Percentiles rank a stretch among this genome's conserved stretches.
Conservation (phyloP, 2,888 invertebrate species). For the Sipha maydis region DNA sequence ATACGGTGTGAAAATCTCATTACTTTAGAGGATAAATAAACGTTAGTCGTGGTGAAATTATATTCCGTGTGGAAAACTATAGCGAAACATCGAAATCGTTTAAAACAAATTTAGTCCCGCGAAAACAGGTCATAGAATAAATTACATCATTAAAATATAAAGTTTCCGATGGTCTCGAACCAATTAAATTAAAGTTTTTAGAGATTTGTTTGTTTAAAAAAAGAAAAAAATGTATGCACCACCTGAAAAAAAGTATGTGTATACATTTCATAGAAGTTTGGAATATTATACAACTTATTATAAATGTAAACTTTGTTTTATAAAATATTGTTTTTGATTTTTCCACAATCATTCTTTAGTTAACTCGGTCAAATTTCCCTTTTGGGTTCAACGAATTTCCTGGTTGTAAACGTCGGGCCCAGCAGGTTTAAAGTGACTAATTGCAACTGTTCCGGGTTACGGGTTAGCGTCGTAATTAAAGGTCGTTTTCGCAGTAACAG, state of each 20-base stretch:
- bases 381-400: constrained; percentile 38
- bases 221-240: neutral
- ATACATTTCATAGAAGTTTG: neutral
- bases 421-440: constrained; percentile 59
- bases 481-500: constrained; percentile 57
- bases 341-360: constrained; percentile 14
- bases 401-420: constrained; percentile 31
- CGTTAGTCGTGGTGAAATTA: no score
- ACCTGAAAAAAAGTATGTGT: neutral
- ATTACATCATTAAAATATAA: no score
- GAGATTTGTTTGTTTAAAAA: neutral
- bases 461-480: constrained; percentile 57
- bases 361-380: constrained; percentile 36
- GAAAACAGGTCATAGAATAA: no score
- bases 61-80: no score
- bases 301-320: constrained; percentile 9
- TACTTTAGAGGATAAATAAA: no score
- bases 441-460: constrained; percentile 58
- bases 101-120: no score
- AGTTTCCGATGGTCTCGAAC: no score
- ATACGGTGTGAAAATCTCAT: no score
- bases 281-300: neutral
- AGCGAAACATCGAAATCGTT: no score
- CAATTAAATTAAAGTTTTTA: neutral
- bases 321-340: constrained; percentile 33